Conservation (phyloP, 2,797 vertebrate genomes). For the Dermochelys coriacea region DNA sequence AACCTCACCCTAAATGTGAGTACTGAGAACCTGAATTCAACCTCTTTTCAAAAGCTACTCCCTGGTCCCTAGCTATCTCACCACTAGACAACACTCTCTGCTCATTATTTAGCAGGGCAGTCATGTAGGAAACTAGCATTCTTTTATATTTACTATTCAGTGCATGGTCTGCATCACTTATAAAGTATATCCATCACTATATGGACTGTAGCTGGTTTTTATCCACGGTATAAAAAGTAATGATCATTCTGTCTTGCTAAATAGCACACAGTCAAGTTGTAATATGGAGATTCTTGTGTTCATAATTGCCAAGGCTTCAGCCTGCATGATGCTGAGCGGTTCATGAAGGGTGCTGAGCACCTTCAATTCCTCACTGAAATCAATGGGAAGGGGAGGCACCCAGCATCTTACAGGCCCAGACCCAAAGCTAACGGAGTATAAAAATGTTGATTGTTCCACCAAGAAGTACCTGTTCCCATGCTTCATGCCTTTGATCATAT, state of each 20-base stretch:
- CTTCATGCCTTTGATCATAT: background rate
- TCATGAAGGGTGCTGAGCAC: accelerated
- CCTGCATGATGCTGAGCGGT: background rate
- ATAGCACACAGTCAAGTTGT: background rate
- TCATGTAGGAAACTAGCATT: background rate
- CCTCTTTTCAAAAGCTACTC: background rate
- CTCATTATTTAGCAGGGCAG: slow-evolving; percentile 22
- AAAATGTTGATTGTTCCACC: background rate
- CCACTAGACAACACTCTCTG: background rate
- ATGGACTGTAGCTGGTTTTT: background rate
- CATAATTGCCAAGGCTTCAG: accelerated
- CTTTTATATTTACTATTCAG: background rate
- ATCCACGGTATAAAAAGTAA: slow-evolving; percentile 5
- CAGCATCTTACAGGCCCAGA: background rate
- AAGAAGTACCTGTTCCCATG: background rate
- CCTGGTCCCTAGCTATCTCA: background rate
- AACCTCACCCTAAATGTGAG: background rate
- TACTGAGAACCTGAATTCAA: background rate
- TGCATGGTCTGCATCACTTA: background rate
- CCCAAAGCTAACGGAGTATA: background rate
- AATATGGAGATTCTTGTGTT: background rate
- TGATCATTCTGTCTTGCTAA: background rate
- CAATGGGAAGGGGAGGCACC: background rate
- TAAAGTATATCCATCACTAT: background rate
- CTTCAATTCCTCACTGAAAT: background rate